Base-by-base conservation (phyloP, 2,797 vertebrate genomes). In the Ptychobarbus kaznakovi region DNA sequence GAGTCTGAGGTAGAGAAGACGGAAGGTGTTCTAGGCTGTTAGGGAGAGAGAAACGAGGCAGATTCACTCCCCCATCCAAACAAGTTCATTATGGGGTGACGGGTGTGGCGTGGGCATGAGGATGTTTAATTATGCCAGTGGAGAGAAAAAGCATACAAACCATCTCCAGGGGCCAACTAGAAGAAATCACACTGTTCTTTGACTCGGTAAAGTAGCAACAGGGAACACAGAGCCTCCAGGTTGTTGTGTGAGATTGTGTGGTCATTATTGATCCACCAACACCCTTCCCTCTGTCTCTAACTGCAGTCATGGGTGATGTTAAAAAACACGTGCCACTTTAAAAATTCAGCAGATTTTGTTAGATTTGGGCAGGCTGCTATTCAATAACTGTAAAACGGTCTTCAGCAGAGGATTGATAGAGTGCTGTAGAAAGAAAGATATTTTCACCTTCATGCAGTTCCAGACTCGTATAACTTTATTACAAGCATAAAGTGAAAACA, bases 101-200 rank as follows among this genome's bases (percentile, higher is more conserved):
- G 87, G 90, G 91, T 90, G 92, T 93, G 92, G 92, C 90, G 89
- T 87, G 88, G 88, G 93, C 95, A 95, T 95, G 92, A 86, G 90
- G 90, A 92, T 92, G 92, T 92, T 86, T 95, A 92, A 94, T 95
- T 95, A 95, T 89, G 92, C 91, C 89, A 87, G 91, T 92, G 90
- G 91, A 93, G 91, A 89, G 90, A 88, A 86, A 92, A 88, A 93
- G 76, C 85, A 84, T 87, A 91, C 90, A 92, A 49, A 56, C 61
- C 73, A 84, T 90, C 94, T 94, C 93, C 87, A 92, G 91, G 94
- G 94, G 89, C 91, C 32, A 82, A 78, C 66, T 65, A 80, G 86
- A 91, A 90, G 93, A 93, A 94, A 93, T 93, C 93, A 92, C 91
- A 90, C 93, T 95, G 94, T 95, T 95, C 95, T 93, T 79, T 84